A percentile compares a stretch with the other conserved stretches of the same genome.
Conservation (phyloP, 1,140 invertebrate species). For the Lasioglossum baleicum region DNA sequence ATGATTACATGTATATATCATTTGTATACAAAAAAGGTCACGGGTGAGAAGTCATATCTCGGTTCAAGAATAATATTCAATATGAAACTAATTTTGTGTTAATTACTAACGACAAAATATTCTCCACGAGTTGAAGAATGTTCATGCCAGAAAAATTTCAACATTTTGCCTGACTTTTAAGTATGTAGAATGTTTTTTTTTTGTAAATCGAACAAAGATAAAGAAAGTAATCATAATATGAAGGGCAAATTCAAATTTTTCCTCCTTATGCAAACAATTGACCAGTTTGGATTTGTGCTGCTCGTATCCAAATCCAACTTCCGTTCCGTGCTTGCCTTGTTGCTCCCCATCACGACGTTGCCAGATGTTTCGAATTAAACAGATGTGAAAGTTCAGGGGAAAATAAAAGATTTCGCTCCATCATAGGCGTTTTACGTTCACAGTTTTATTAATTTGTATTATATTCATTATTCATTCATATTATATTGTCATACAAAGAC, state of each 20-base stretch:
- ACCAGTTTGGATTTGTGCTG: conserved; percentile 19
- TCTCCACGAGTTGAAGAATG: neutral
- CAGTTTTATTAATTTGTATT: neutral
- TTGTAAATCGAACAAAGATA: neutral
- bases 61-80: neutral
- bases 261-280: conserved; percentile 5
- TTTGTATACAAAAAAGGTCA: neutral
- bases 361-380: conserved; percentile 43
- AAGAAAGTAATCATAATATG: neutral
- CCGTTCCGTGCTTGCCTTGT: conserved; percentile 35
- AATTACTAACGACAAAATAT: neutral
- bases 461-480: neutral
- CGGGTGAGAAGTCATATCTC: neutral
- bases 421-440: neutral
- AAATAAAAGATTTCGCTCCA: conserved; percentile 35
- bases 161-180: neutral
- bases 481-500: neutral
- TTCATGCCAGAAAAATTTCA: neutral
- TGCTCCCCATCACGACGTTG: conserved; percentile 51
- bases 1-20: neutral
- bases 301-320: conserved; percentile 48
- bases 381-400: conserved; percentile 61
- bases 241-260: neutral
- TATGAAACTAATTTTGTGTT: neutral
- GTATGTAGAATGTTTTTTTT: neutral